Evolutionary conservation across 1,140 invertebrate species (phyloP), one percentile per base, ranked within the genome.

Genomic region (Prorops nasuta): DNA sequence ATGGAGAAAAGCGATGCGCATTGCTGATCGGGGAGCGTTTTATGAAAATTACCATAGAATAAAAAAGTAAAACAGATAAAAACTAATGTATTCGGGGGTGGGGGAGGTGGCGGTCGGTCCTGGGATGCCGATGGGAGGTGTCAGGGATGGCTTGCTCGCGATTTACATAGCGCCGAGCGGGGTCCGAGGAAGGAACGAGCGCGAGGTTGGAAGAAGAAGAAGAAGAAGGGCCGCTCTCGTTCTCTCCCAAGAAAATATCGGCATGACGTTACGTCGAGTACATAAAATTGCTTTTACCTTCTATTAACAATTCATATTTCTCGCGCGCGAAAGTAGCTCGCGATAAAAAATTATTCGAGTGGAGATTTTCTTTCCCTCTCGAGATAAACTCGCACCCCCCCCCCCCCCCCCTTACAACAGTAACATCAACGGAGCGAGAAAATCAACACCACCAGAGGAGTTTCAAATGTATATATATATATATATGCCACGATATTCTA

Each of bases 221-320:
- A 41, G 22, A 39, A 39, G 22, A 22, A 17, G 1, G 20, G 4
- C 24, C 24, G 4, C 4, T 28, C 24, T 10, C 24, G 24, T 36
- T 44, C 51, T 50, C 62, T 56, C 53, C 65, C 64, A 63, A 67
- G 66, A 64, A 72, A 72, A 71, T 68, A 74, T 74, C 60, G 69
- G 60, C 57, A 59, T 55, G 58, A 49, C 60, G 63, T 72, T 75
- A 72, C 71, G 66, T 72, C 68, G 67, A 70, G 64, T 71, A 75
- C 73, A 76, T 73, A 73, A 74, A 76, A 74, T 74, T 73, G 66
- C 73, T 76, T 76, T 76, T 74, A 76, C 63, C 73, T 66, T 69
- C 66, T 73, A 76, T 74, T 76, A 74, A 76, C 71, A 74, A 76
- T 76, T 76, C 73, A 75, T 75, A 73, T 75, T 75, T 74, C 69